phyloP scores from a whole-genome alignment of 2,113 vertebrate genomes.

The Sprattus sprattus region DNA sequence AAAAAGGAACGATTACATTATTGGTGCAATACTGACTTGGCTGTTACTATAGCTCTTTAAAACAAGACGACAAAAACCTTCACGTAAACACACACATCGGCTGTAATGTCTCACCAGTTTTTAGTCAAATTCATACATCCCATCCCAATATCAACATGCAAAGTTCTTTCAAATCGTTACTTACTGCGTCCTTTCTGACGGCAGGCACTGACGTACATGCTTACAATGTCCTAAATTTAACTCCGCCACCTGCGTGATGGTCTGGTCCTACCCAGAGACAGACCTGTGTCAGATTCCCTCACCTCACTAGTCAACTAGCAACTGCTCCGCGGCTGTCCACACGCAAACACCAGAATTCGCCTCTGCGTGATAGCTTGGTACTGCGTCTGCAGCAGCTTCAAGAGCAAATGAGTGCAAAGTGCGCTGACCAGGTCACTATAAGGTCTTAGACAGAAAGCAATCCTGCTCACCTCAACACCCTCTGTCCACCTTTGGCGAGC shows the following conservation, averaged over 20 bases:
- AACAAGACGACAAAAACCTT: not conserved
- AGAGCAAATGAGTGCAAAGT: not conserved
- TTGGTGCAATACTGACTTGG: too few relatives aligned
- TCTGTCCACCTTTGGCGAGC: not conserved
- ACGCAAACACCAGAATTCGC: not conserved
- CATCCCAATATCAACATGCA: not conserved
- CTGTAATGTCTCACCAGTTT: not conserved
- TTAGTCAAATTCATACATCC: not conserved
- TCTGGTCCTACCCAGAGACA: slow-evolving; percentile 28
- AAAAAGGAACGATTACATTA: not conserved
- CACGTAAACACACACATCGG: not conserved
- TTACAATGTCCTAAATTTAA: slow-evolving; percentile 24
- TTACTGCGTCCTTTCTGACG: not conserved
- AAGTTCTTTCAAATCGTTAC: not conserved
- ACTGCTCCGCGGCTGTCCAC: not conserved
- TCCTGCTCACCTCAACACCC: not conserved
- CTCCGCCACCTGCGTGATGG: slow-evolving; percentile 20
- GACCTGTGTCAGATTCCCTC: not conserved
- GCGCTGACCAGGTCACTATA: not conserved
- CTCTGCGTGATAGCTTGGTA: not conserved
- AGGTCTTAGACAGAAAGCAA: not conserved
- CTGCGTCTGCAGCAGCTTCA: not conserved
- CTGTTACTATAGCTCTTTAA: too few relatives aligned
- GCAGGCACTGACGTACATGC: not conserved
- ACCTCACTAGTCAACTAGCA: not conserved